Conservation (phyloP, 2,113 vertebrate genomes). For the Pandion haliaetus region DNA sequence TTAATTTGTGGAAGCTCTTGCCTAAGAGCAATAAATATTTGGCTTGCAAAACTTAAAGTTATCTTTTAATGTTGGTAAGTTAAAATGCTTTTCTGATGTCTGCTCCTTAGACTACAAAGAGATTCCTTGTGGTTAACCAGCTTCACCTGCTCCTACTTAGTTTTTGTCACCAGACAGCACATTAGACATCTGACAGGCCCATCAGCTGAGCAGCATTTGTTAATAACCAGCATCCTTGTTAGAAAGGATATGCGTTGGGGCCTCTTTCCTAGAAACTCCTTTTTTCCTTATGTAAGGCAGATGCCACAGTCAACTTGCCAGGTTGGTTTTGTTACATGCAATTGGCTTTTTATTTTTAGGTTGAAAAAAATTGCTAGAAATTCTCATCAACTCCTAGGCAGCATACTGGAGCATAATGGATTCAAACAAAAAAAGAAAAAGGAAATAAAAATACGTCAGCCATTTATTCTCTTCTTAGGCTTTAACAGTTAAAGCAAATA, state of each 20-base stretch:
- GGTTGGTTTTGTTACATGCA: not conserved
- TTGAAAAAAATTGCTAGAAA: not conserved
- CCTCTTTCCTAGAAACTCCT: not conserved
- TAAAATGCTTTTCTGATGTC: not conserved
- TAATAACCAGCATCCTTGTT: not conserved
- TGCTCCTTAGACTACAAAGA: conserved; percentile 18
- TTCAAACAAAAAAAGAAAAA: not conserved
- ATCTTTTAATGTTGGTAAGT: not conserved
- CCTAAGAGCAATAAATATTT: not conserved
- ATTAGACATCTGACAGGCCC: not conserved
- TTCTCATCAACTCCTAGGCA: conserved; percentile 9
- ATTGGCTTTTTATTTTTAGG: not conserved
- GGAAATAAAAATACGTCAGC: not conserved
- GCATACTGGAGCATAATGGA: not conserved
- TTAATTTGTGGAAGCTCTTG: not conserved
- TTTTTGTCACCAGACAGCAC: not conserved
- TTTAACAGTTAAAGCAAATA: not conserved
- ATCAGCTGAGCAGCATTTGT: not conserved
- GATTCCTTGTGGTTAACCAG: conserved; percentile 3
- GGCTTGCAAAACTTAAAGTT: not conserved
- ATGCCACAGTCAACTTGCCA: not conserved
- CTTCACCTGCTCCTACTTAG: not conserved
- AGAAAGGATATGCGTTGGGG: not conserved
- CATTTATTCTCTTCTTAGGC: not conserved
- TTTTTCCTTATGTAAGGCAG: not conserved